Percentiles rank a stretch among this genome's conserved stretches.
These are phyloP conservation scores for Nasonia oneida DNA, from an alignment of 2,888 invertebrate species.

Conservation along the genomic window DNA sequence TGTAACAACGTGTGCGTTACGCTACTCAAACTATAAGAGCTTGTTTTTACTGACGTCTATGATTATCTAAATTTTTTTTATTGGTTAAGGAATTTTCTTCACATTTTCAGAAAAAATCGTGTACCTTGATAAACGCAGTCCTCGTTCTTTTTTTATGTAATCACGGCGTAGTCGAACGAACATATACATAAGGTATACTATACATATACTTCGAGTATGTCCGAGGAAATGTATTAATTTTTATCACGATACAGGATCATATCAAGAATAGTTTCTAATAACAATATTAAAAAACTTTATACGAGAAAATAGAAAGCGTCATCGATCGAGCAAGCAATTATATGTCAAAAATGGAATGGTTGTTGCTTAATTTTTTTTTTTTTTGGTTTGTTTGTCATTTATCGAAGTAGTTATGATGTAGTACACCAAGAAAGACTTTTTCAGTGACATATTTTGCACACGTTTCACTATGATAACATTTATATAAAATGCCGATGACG, in stretches of 20 bases:
- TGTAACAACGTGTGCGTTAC: slow-evolving; percentile 35
- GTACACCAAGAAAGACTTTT: slow-evolving; percentile 30
- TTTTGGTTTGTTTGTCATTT: slow-evolving; percentile 21
- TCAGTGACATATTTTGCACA: slow-evolving; percentile 37
- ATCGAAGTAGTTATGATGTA: slow-evolving; percentile 37
- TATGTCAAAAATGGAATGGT: slow-evolving; percentile 42
- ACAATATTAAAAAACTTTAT: slow-evolving; percentile 42
- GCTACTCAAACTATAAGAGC: slow-evolving; percentile 36
- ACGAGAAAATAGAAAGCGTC: slow-evolving; percentile 53
- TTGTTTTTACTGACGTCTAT: slow-evolving; percentile 38
- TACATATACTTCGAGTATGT: not conserved
- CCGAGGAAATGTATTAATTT: slow-evolving; percentile 12
- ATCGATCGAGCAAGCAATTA: slow-evolving; percentile 49
- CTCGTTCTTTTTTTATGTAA: not conserved
- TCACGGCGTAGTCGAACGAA: not conserved
- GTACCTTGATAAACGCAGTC: slow-evolving; percentile 34
- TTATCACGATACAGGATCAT: slow-evolving; percentile 56
- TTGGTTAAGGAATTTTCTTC: slow-evolving; percentile 17
- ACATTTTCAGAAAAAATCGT: slow-evolving; percentile 24
- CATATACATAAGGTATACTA: slow-evolving; percentile 4
- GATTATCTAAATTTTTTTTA: slow-evolving; percentile 39
- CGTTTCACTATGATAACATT: slow-evolving; percentile 50
- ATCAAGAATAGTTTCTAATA: slow-evolving; percentile 58
- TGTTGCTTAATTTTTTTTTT: not conserved
- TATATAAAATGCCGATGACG: slow-evolving; percentile 57